Evolutionary conservation across 2,113 vertebrate species (phyloP).

Genomic region (Rhagologus leucostigma): DNA sequence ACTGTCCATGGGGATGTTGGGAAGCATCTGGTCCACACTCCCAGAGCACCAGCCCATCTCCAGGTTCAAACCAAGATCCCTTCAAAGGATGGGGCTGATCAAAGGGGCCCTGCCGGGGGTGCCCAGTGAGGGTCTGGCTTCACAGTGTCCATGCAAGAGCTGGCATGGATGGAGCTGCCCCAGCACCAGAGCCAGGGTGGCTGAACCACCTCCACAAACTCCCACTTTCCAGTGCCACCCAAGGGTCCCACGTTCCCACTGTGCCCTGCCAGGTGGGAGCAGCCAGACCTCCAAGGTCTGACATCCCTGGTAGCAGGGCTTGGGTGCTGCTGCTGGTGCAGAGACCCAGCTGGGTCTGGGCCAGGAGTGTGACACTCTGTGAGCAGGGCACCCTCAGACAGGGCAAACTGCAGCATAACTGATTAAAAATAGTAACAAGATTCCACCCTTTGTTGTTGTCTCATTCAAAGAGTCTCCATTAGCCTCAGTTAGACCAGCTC

Average conservation of each 20-base stretch:
- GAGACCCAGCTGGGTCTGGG: background rate
- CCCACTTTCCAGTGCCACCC: background rate
- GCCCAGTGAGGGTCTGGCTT: rapidly evolving
- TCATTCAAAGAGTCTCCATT: background rate
- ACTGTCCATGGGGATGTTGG: rapidly evolving
- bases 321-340: background rate
- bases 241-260: background rate
- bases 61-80: background rate
- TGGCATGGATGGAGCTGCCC: rapidly evolving
- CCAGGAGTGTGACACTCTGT: background rate
- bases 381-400: background rate
- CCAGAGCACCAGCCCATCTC: background rate
- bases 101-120: background rate
- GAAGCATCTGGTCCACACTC: rapidly evolving
- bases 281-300: background rate
- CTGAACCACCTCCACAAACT: background rate
- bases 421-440: background rate
- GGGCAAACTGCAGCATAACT: slow-evolving; percentile 6
- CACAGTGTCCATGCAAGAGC: rapidly evolving
- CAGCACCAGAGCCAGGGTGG: rapidly evolving
- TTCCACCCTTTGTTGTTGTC: background rate
- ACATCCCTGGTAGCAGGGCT: rapidly evolving
- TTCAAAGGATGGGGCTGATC: background rate
- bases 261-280: background rate
- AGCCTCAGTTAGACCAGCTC: slow-evolving; percentile 32